Evolutionary conservation across 2,888 invertebrate genomes (phyloP), one percentile per base, ranked within the genome.

Genomic region (Eupithecia exiguata): DNA sequence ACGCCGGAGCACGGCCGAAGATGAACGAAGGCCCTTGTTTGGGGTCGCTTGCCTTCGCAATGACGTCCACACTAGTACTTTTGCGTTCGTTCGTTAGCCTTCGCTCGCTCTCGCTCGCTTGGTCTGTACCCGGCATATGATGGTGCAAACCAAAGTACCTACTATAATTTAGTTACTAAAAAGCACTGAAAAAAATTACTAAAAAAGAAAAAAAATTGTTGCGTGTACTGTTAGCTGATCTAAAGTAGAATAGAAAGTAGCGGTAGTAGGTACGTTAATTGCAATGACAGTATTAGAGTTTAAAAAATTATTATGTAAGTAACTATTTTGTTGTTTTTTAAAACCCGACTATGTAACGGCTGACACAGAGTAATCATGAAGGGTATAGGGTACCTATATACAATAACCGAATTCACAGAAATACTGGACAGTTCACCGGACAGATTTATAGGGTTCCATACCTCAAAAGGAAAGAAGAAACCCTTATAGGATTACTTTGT

Each of bases 61-160:
- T n/a, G n/a, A n/a, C n/a, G n/a, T n/a, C n/a, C n/a, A n/a, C n/a
- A n/a, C n/a, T n/a, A n/a, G n/a, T n/a, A n/a, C n/a, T n/a, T n/a
- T n/a, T n/a, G n/a, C n/a, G n/a, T n/a, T n/a, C n/a, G n/a, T n/a
- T n/a, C n/a, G n/a, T n/a, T n/a, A n/a, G n/a, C n/a, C n/a, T n/a
- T n/a, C n/a, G n/a, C n/a, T n/a, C n/a, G n/a, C n/a, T n/a, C n/a
- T n/a, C n/a, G n/a, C n/a, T n/a, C n/a, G n/a, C n/a, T n/a, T n/a
- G n/a, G n/a, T n/a, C n/a, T n/a, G n/a, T n/a, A n/a, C n/a, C n/a
- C n/a, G n/a, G n/a, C n/a, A n/a, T n/a, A n/a, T n/a, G 79, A 82
- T 80, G 79, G 73, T 78, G 75, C 70, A 76, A 74, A 66, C 74
- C 65, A 40, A 65, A 40, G 65, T 65, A 35, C 30, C n/a, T 35